A percentile compares a stretch with the other conserved stretches of the same genome.
phyloP scores from a whole-genome alignment of 2,113 vertebrate genomes.

The Ammodytes dubius region DNA sequence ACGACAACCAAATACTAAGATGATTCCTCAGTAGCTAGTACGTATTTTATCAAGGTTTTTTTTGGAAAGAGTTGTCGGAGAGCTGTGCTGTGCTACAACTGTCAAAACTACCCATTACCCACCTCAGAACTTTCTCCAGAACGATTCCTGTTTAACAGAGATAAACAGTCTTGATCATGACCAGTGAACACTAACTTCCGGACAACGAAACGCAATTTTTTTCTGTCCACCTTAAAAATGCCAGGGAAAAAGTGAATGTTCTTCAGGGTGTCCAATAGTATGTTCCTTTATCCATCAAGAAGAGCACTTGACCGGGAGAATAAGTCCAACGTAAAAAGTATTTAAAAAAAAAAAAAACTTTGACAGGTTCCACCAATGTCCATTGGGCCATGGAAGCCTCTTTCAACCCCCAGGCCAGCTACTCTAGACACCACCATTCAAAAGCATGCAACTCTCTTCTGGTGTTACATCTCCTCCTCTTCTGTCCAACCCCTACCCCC shows the following conservation, averaged over 20 bases:
- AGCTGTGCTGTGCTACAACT: not conserved
- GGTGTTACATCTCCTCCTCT: constrained; percentile 60
- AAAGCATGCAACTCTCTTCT: constrained; percentile 34
- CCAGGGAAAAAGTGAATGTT: not conserved
- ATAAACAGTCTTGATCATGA: not conserved
- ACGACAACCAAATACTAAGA: not conserved
- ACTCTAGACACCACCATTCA: constrained; percentile 58
- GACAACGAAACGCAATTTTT: not conserved
- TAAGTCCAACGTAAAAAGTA: not conserved
- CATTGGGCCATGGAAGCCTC: constrained; percentile 22
- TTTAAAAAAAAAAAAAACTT: too few species aligned
- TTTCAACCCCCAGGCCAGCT: constrained; percentile 21
- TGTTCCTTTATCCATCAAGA: constrained; percentile 14
- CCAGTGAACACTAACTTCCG: not conserved
- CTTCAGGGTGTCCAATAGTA: not conserved
- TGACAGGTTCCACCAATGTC: not conserved
- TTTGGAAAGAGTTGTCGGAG: not conserved
- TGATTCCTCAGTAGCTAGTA: not conserved
- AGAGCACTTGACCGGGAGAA: not conserved
- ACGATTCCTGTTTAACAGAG: not conserved
- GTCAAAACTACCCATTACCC: constrained; percentile 25
- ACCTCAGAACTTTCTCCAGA: constrained; percentile 36
- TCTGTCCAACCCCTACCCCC: constrained; percentile 84
- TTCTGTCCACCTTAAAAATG: not conserved
- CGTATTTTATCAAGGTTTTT: not conserved